Conservation (phyloP, 1,140 invertebrate species). For the Drosophila malerkotliana region DNA sequence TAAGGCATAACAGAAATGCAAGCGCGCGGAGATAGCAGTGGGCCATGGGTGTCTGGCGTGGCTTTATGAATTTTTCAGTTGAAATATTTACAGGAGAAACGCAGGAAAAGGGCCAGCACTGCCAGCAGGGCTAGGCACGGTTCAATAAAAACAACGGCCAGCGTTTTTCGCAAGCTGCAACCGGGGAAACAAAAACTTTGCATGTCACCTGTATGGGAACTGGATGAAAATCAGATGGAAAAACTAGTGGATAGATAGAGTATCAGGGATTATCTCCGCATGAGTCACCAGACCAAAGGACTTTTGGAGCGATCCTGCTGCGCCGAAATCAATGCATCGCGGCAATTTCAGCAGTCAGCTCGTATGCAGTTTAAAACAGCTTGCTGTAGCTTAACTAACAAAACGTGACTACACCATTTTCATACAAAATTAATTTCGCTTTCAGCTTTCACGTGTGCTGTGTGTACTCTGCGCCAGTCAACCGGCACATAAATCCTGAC, state of each 20-base stretch:
- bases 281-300: background rate
- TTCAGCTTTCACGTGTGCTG: constrained; percentile 32
- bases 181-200: background rate
- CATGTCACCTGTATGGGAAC: background rate
- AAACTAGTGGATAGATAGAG: background rate
- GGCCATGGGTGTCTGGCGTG: constrained; percentile 19
- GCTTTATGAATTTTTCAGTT: constrained; percentile 76
- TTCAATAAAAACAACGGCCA: constrained; percentile 18
- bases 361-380: constrained; percentile 7
- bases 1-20: constrained; percentile 64
- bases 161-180: background rate
- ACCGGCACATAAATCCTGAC: constrained; percentile 71
- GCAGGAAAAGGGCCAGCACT: constrained; percentile 48
- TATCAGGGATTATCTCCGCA: background rate
- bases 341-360: background rate
- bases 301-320: background rate
- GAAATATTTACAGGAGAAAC: constrained; percentile 71
- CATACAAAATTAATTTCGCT: constrained; percentile 56
- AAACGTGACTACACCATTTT: constrained; percentile 49
- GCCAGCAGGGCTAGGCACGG: constrained; percentile 31
- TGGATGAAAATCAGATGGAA: background rate
- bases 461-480: constrained; percentile 32
- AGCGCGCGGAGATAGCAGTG: background rate
- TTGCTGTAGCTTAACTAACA: constrained; percentile 45
- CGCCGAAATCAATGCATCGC: background rate